Conservation (phyloP, 1,140 invertebrate genomes). For the Rhagoletis pomonella region DNA sequence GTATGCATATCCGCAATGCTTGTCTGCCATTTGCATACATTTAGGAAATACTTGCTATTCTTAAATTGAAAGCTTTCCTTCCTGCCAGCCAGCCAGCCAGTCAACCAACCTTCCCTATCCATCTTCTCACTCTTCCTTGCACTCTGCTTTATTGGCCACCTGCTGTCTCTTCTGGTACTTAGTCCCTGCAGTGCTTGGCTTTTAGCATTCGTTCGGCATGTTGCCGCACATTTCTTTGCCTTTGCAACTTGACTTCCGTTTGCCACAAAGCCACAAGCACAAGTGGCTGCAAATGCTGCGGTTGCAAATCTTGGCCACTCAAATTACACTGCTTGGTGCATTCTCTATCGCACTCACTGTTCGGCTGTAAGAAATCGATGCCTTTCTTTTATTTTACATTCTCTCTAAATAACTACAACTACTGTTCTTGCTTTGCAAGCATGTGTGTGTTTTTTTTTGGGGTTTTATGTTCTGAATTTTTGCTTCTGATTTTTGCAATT, state of each 20-base stretch:
- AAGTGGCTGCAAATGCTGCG: constrained; percentile 4
- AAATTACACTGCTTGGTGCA: not conserved
- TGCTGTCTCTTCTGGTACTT: not conserved
- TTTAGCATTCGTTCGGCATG: not conserved
- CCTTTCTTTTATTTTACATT: not conserved
- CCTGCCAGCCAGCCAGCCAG: not conserved
- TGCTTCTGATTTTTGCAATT: not conserved
- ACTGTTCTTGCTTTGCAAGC: too few relatives aligned
- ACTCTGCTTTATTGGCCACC: constrained; percentile 25
- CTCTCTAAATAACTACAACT: not conserved
- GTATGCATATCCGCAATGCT: not conserved
- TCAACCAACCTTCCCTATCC: not conserved
- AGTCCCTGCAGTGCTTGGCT: not conserved
- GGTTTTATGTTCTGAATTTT: not conserved
- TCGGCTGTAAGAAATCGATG: not conserved
- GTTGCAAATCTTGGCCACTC: not conserved
- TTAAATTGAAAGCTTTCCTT: constrained; percentile 18
- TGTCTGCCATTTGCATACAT: constrained; percentile 33
- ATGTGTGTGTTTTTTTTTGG: too few relatives aligned
- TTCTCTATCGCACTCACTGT: not conserved
- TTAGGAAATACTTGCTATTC: not conserved
- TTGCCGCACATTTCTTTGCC: constrained; percentile 13
- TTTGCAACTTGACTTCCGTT: constrained; percentile 1
- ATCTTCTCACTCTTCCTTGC: not conserved
- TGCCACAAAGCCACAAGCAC: not conserved